These are phyloP conservation scores for Carpatolechia fugitivella DNA, from an alignment of 2,888 invertebrate genomes.

Conservation along the genomic window DNA sequence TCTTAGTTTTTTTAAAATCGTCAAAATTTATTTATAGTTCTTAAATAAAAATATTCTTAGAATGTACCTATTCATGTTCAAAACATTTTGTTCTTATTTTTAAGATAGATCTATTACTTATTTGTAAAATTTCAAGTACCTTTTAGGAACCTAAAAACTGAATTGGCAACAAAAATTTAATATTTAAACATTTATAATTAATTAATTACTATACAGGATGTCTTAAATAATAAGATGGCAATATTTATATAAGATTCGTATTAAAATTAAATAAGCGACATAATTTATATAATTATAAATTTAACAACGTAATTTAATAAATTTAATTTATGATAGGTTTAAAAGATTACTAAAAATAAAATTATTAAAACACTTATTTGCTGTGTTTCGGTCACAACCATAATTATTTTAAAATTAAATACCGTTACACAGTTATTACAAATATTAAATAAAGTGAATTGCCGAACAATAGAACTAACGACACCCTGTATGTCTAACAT, in stretches of 20 bases:
- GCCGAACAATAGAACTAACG: neutral
- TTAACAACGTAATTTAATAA: too few relatives aligned
- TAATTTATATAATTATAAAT: too few relatives aligned
- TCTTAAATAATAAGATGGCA: neutral
- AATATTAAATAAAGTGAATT: neutral
- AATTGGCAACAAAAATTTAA: neutral
- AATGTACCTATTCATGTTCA: neutral
- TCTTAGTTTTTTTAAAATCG: neutral
- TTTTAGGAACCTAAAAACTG: neutral
- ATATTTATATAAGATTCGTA: neutral
- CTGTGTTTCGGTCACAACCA: neutral
- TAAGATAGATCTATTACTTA: neutral
- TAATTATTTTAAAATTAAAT: neutral
- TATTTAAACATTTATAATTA: neutral
- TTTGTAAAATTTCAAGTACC: neutral
- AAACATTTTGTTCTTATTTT: neutral
- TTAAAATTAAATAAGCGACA: too few relatives aligned
- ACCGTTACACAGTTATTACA: too few relatives aligned
- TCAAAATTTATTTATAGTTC: neutral
- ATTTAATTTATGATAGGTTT: too few relatives aligned
- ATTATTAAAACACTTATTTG: neutral
- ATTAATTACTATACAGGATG: neutral
- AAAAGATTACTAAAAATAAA: neutral
- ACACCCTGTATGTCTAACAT: slow-evolving; percentile 1
- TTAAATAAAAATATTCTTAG: neutral